Evolutionary conservation across 2,888 invertebrate genomes (phyloP).

Genomic region (Apoda limacodes): DNA sequence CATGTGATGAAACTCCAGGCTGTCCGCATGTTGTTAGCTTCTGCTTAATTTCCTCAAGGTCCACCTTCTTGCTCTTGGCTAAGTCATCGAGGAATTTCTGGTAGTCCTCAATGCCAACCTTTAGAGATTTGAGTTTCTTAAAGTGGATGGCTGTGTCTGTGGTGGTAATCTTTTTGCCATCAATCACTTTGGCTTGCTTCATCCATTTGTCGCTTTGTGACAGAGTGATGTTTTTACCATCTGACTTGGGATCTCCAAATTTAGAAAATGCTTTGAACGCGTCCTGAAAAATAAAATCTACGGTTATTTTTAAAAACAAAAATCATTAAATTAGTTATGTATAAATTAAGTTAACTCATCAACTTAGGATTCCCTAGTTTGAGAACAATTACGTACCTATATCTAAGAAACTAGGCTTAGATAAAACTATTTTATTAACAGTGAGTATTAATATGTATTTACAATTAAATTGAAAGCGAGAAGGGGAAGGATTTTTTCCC

Average conservation of each 20-base stretch:
- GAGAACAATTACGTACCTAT: too few species aligned
- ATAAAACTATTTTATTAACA: too few species aligned
- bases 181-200: conserved; percentile 88
- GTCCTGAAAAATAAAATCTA: conserved; percentile 68
- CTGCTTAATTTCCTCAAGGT: conserved; percentile 80
- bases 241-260: conserved; percentile 88
- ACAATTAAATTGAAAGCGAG: too few species aligned
- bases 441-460: too few species aligned
- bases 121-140: conserved; percentile 87
- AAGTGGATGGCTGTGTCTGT: conserved; percentile 92
- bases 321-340: too few species aligned
- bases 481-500: too few species aligned
- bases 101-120: conserved; percentile 82
- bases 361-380: too few species aligned
- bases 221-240: conserved; percentile 87
- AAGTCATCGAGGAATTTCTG: conserved; percentile 88
- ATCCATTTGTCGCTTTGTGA: conserved; percentile 95
- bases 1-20: conserved; percentile 72
- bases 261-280: conserved; percentile 85
- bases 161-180: conserved; percentile 85
- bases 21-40: conserved; percentile 85
- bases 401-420: too few species aligned
- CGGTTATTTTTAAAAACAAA: too few species aligned
- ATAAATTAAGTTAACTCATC: too few species aligned
- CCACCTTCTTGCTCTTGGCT: conserved; percentile 85